phyloP scores from a whole-genome alignment of 2,797 vertebrate species.

The Salarias fasciatus region DNA sequence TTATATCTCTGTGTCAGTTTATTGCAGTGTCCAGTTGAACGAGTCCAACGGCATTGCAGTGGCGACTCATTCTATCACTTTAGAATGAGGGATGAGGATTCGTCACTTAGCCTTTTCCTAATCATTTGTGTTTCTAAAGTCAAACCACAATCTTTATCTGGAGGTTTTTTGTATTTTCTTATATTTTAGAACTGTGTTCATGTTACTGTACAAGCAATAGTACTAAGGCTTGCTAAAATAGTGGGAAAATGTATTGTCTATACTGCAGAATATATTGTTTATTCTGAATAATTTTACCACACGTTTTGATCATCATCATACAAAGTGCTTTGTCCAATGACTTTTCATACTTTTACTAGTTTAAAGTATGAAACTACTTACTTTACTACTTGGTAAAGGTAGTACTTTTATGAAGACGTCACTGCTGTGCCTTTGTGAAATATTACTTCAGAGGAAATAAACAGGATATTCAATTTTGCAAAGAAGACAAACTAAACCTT shows the following conservation, averaged over 20 bases:
- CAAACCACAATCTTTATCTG: no score
- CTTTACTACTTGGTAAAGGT: no score
- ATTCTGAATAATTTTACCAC: not conserved
- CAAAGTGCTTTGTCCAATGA: not conserved
- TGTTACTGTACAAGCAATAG: not conserved
- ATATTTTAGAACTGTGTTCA: not conserved
- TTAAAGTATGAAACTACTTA: no score
- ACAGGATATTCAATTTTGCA: constrained; percentile 20
- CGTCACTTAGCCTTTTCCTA: no score
- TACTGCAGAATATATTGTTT: not conserved
- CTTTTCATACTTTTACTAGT: not conserved
- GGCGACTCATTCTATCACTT: no score
- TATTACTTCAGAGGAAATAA: constrained; percentile 19
- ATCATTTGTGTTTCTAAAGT: no score
- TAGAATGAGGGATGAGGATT: no score
- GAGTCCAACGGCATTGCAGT: no score
- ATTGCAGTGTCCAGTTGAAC: no score
- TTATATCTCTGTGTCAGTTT: no score
- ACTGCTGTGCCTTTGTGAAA: not conserved
- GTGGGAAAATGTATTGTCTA: no score
- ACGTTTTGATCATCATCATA: not conserved
- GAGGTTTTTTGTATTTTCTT: not conserved
- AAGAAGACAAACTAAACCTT: constrained; percentile 17
- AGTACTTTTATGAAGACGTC: no score
- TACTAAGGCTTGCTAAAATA: not conserved